Evolutionary conservation across 2,113 vertebrate genomes (phyloP).

Genomic region (Mormyrus lacerda): DNA sequence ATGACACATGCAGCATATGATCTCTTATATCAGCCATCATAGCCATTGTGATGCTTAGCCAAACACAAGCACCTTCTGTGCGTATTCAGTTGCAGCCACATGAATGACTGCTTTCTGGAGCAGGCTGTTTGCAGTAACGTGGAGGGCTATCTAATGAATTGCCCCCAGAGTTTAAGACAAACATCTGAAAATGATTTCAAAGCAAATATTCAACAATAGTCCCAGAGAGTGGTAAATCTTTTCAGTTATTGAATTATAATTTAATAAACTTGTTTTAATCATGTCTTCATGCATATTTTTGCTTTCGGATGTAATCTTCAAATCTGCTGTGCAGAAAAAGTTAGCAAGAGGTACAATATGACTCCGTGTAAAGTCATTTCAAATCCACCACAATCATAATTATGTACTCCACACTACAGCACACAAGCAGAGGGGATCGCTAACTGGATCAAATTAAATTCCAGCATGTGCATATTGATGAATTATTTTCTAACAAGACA

Average conservation of each 20-base stretch:
- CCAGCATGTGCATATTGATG: constrained; percentile 2
- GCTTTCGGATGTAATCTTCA: neutral
- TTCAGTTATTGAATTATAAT: neutral
- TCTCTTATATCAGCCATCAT: neutral
- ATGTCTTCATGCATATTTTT: neutral
- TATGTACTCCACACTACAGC: neutral
- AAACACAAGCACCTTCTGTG: neutral
- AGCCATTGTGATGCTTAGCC: neutral
- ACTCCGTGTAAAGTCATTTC: neutral
- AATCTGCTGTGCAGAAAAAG: neutral
- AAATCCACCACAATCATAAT: neutral
- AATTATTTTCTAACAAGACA: neutral
- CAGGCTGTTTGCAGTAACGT: neutral
- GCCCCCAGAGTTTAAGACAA: neutral
- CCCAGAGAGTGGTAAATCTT: neutral
- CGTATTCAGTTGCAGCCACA: neutral
- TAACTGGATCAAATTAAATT: constrained; percentile 3
- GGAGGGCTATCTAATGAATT: neutral
- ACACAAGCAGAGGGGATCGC: neutral
- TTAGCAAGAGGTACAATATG: neutral
- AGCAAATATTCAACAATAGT: neutral
- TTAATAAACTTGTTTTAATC: neutral
- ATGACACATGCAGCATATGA: neutral
- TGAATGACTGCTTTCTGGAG: neutral
- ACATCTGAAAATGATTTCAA: neutral